Evolutionary conservation across 2,797 vertebrate species (phyloP), one percentile per base, ranked within the genome.

Genomic region (Sebastes nivosus): DNA sequence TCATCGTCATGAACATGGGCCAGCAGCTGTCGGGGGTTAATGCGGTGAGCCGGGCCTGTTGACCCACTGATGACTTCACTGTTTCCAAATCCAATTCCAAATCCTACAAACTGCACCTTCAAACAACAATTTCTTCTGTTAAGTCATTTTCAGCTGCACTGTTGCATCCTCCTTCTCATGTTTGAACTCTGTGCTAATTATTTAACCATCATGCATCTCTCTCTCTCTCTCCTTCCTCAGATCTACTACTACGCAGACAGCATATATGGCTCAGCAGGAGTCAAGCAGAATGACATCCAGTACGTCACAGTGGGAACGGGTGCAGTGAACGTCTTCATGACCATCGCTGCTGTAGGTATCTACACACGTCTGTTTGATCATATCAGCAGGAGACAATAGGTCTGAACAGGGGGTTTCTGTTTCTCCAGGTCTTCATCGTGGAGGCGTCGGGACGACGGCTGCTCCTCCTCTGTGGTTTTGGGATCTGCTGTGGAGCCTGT

Each of bases 21-120:
- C 98, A 99, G 92, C 98, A 99, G 95, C 96, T 99, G 83, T 98
- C 98, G 0, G 98, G 98, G n/a, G 89, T 99, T 79, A 98, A 99
- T 0, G 97, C 87, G 75, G 97, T 99, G 89, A 94, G 93, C 38
- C 2, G 1, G 1, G 18, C 46, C 46, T 2, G 2, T 32, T 64
- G 46, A 0, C 52, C 55, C 46, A 1, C 18, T 66, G 2, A 60
- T 58, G 13, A 5, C 4, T 54, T 74, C n/a, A 22, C 29, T 2
- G 69, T 73, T 34, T 38, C 38, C 38, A 38, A 38, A 38, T 14
- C 38, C 13, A 38, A 38, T 38, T 38, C 38, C 16, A 46, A 8
- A 46, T 46, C 42, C 16, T 42, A 42, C 14, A 42, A 16, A 42
- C 42, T 46, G 16, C 16, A 18, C 42, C 42, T 46, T 61, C 30